These are phyloP conservation scores for Microcebus murinus DNA, from an alignment of 2,113 vertebrate genomes.

Conservation along the genomic window DNA sequence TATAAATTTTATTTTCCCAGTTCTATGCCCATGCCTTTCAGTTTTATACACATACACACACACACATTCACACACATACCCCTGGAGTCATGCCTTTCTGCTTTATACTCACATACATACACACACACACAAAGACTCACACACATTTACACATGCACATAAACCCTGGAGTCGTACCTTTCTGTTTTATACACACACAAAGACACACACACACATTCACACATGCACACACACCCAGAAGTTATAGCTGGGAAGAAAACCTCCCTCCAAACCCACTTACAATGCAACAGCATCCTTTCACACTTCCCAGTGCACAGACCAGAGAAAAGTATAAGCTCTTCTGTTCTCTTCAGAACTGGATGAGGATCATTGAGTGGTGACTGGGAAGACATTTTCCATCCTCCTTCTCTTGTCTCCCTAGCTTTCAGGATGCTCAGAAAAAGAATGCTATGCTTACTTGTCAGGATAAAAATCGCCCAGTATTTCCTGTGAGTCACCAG, in stretches of 20 bases:
- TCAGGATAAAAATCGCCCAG: conserved; percentile 28
- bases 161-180: background rate
- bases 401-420: background rate
- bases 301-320: background rate
- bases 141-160: background rate
- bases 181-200: background rate
- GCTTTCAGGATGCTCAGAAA: conserved; percentile 57
- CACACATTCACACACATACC: background rate
- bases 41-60: background rate
- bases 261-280: background rate
- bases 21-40: background rate
- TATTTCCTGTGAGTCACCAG: conserved; percentile 60
- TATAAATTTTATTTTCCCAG: background rate
- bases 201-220: background rate
- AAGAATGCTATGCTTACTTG: conserved; percentile 38
- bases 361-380: background rate
- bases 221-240: background rate
- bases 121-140: background rate
- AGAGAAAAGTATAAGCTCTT: conserved; percentile 20
- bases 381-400: background rate
- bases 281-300: background rate
- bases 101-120: background rate
- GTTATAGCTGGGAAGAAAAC: background rate
- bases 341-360: background rate
- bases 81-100: background rate